Conservation (phyloP, 2,888 invertebrate genomes). For the Macaria liturata region DNA sequence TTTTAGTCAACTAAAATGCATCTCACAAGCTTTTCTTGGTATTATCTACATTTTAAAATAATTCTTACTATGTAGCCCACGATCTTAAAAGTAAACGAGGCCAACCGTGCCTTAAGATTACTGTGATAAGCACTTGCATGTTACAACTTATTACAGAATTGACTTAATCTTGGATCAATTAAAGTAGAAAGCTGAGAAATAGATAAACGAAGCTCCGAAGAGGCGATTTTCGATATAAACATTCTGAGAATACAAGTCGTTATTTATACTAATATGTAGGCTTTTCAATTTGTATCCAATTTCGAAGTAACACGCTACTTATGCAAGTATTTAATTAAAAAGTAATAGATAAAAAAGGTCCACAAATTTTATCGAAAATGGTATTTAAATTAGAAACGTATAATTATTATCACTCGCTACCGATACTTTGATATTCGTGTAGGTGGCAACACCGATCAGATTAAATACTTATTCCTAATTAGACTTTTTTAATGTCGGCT, state of each 20-base stretch:
- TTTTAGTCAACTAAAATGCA: too few species aligned
- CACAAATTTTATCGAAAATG: constrained; percentile 13
- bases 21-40: too few species aligned
- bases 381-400: constrained; percentile 26
- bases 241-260: constrained; percentile 13
- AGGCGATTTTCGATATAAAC: constrained; percentile 8
- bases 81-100: too few species aligned
- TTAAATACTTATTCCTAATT: constrained; percentile 51
- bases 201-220: constrained; percentile 5
- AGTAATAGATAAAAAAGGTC: too few species aligned
- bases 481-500: constrained; percentile 53
- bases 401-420: constrained; percentile 22
- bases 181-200: constrained; percentile 13
- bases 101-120: background rate
- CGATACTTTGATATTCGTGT: constrained; percentile 19
- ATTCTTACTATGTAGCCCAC: too few species aligned
- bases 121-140: background rate
- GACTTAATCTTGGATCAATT: constrained; percentile 15
- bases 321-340: constrained; percentile 11
- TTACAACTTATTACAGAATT: constrained; percentile 6
- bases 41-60: too few species aligned
- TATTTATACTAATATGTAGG: constrained; percentile 1
- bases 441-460: constrained; percentile 37
- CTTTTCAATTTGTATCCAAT: constrained; percentile 18
- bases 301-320: constrained; percentile 12